A percentile compares a stretch with the other conserved stretches of the same genome.
Evolutionary conservation across 2,113 vertebrate genomes (phyloP).

Genomic region (Daboia siamensis): DNA sequence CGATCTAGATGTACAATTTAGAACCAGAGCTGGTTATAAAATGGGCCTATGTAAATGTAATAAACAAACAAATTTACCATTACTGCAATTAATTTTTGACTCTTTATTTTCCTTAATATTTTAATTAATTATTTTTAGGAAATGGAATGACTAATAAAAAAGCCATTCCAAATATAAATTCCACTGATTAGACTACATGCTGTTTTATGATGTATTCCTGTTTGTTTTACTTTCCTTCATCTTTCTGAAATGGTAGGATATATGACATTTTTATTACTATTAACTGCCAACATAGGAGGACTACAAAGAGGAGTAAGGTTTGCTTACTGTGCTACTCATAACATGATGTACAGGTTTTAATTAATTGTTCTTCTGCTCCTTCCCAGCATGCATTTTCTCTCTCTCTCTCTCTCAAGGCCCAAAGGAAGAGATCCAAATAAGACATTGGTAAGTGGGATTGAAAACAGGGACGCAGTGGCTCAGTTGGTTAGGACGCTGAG

Average conservation of each 20-base stretch:
- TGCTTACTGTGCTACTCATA: background rate
- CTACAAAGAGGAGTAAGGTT: background rate
- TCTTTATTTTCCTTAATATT: slow-evolving; percentile 55
- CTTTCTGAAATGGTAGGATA: background rate
- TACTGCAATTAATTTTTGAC: slow-evolving; percentile 39
- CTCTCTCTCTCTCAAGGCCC: background rate
- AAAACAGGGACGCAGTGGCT: background rate
- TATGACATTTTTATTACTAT: background rate
- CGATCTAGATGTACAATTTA: background rate
- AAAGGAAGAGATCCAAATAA: background rate
- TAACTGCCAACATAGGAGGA: background rate
- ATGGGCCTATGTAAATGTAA: background rate
- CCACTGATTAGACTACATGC: background rate
- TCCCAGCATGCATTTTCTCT: background rate
- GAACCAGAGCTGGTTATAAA: background rate
- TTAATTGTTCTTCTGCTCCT: background rate
- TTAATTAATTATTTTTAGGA: slow-evolving; percentile 10
- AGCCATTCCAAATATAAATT: background rate
- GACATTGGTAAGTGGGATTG: background rate
- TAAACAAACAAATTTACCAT: slow-evolving; percentile 23
- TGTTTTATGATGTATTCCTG: background rate
- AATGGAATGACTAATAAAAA: background rate
- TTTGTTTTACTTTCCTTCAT: background rate
- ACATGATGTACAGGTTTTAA: background rate
- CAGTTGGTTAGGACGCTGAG: too few relatives aligned